These are phyloP conservation scores for Pharmacophagus antenor DNA, from an alignment of 2,888 invertebrate genomes.

Conservation along the genomic window DNA sequence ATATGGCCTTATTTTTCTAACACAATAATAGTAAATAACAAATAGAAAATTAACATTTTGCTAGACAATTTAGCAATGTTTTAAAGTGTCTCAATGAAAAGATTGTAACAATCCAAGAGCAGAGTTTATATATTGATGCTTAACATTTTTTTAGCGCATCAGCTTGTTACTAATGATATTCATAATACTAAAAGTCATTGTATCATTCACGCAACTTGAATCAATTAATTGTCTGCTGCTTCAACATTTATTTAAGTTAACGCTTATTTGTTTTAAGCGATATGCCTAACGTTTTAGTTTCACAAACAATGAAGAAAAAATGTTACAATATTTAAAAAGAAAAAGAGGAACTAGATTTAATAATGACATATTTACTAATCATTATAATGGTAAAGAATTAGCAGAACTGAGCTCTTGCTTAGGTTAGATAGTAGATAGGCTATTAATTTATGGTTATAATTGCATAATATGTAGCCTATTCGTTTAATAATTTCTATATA, in stretches of 20 bases:
- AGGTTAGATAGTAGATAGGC: too few relatives aligned
- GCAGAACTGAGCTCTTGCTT: too few relatives aligned
- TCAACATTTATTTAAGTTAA: slow-evolving; percentile 6
- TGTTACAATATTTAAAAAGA: too few relatives aligned
- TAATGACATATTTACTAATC: too few relatives aligned
- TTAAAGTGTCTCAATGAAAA: background rate
- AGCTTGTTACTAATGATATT: slow-evolving; percentile 20
- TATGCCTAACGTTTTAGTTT: background rate
- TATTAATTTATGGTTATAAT: too few relatives aligned
- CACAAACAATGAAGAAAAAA: background rate
- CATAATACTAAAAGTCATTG: slow-evolving; percentile 19
- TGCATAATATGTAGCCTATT: too few relatives aligned
- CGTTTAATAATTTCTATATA: too few relatives aligned
- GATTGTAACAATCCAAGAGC: background rate
- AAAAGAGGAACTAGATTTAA: too few relatives aligned
- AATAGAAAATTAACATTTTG: background rate
- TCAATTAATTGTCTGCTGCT: slow-evolving; percentile 19
- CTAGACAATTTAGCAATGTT: background rate
- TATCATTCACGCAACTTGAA: slow-evolving; percentile 23
- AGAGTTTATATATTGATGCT: background rate
- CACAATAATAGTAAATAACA: background rate
- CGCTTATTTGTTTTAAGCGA: background rate
- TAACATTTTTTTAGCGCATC: slow-evolving; percentile 9
- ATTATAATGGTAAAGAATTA: too few relatives aligned
- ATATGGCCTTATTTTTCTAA: background rate